Evolutionary conservation across 1,140 invertebrate species (phyloP).

Genomic region (Euura saliciscinereae): DNA sequence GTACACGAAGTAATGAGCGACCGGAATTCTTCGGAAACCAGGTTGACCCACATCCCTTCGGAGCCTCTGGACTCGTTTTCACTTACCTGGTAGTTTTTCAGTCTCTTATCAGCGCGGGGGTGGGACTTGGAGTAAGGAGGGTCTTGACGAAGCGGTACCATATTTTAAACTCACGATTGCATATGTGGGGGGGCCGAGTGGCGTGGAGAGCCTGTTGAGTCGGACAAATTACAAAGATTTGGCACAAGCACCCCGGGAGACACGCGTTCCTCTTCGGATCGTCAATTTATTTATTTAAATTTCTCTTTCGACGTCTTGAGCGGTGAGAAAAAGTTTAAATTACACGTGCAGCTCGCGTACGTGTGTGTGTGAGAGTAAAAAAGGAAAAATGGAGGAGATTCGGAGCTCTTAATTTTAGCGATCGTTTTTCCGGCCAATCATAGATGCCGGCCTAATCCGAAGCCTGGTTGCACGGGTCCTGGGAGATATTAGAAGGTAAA

Average conservation of each 20-base stretch:
- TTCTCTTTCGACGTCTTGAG: not conserved
- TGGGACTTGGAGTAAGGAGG: too few species aligned
- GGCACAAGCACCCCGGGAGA: not conserved
- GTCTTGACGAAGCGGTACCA: not conserved
- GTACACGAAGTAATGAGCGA: not conserved
- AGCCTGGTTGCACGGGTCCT: slow-evolving; percentile 19
- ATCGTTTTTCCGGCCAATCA: too few species aligned
- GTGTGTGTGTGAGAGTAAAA: not conserved
- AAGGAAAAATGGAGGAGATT: not conserved
- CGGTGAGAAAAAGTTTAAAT: not conserved
- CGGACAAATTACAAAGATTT: slow-evolving; percentile 3
- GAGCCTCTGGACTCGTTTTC: too few species aligned
- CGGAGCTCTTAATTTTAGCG: not conserved
- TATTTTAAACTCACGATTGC: not conserved
- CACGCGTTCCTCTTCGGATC: not conserved
- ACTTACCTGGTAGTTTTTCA: too few species aligned
- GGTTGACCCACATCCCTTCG: too few species aligned
- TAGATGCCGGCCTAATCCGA: slow-evolving; percentile 18
- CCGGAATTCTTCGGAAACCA: too few species aligned
- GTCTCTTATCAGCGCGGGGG: too few species aligned
- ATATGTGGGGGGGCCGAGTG: not conserved
- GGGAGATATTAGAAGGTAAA: slow-evolving; percentile 53
- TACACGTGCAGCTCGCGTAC: not conserved
- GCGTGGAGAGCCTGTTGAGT: not conserved
- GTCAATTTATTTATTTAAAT: slow-evolving; percentile 4